Evolutionary conservation across 2,113 vertebrate species (phyloP), one percentile per base, ranked within the genome.

Genomic region (Tragelaphus strepsiceros): DNA sequence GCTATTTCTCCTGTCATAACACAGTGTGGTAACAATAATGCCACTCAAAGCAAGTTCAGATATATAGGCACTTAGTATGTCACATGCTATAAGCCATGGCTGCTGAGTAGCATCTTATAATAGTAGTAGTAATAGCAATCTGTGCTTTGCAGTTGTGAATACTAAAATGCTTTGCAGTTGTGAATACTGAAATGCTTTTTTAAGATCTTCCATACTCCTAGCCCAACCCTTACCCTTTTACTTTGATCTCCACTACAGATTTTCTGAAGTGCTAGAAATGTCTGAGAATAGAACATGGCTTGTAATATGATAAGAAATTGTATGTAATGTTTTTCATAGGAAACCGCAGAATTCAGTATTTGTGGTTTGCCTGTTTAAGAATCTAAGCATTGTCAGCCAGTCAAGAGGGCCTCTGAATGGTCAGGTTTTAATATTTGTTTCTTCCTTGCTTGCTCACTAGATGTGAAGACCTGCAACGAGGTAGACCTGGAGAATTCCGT

Each of bases 391-490:
- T 78, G 17, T 98, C 61, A 92, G 22, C 17, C 35, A 15, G 16
- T 59, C 5, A 35, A 56, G 21, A 95, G 3, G n/a, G 43, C 32
- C 30, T 93, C 56, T 78, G 86, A 43, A 54, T 88, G 61, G 51
- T 81, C 9, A 46, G 35, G 14, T 62, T 97, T 96, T 95, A 97
- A 90, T 84, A 67, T 2, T 16, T 6, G 88, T 91, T 91, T 83
- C 8, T 90, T 10, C n/a, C 49, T 39, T 93, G 56, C 12, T 53
- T 91, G 87, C 51, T 97, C 90, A 32, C 56, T 97, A 99, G 99
- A 99, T 98, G 99, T 99, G 97, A 99, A 99, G 99, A 99, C 98
- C 4, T 99, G 98, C 97, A 99, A 97, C 90, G 99, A 99, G 54
- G 96, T 99, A 97, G 99, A 99, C 97, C 98, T 99, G 98, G 99